Percentiles rank a stretch among this genome's conserved stretches.
These are phyloP conservation scores for Ia io DNA, from an alignment of 2,113 vertebrate species.

Conservation along the genomic window DNA sequence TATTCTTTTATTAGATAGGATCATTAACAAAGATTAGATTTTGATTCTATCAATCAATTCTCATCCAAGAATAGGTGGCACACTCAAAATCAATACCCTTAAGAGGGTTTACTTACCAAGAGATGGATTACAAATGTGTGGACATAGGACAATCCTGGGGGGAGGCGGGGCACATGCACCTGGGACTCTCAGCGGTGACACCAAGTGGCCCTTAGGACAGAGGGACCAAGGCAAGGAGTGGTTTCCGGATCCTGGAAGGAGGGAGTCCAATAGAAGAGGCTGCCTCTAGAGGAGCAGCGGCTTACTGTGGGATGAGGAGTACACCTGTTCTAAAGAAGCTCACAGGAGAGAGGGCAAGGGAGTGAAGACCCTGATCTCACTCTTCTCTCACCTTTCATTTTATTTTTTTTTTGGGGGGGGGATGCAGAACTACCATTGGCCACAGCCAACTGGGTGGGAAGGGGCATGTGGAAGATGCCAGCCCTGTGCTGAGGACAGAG, in stretches of 20 bases:
- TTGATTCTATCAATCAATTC: neutral
- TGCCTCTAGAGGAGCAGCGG: neutral
- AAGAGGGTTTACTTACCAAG: neutral
- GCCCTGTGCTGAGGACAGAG: neutral
- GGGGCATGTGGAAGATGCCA: neutral
- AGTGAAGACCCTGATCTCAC: neutral
- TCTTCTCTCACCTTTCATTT: neutral
- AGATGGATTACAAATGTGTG: neutral
- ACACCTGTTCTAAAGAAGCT: neutral
- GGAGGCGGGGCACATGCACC: neutral
- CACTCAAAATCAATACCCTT: neutral
- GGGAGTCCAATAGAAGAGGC: fast-evolving
- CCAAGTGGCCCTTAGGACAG: neutral
- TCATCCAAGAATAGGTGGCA: neutral
- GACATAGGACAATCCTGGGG: neutral
- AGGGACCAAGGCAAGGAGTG: neutral
- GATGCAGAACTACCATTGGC: neutral
- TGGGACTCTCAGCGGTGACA: neutral
- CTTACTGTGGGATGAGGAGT: no score
- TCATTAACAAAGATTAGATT: neutral
- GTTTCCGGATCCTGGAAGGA: neutral
- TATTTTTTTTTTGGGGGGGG: neutral
- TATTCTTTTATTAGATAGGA: no score
- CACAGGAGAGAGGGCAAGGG: no score
- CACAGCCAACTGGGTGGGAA: neutral